Conservation (phyloP, 1,140 invertebrate species). For the Brachionus calyciflorus region DNA sequence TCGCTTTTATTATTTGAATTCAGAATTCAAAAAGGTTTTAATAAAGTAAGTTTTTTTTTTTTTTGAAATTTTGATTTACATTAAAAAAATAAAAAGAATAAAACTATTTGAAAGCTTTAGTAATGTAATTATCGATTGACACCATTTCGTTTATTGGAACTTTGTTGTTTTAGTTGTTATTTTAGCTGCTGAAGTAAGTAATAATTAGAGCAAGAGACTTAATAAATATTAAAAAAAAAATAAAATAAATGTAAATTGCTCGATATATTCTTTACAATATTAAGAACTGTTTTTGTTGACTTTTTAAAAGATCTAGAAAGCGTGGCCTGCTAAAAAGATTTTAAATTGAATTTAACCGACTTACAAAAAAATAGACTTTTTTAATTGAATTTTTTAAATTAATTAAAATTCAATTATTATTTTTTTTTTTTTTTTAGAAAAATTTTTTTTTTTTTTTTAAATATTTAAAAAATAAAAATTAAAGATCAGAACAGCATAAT, state of each 20-base stretch:
- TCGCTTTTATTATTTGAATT: not conserved
- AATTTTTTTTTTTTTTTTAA: constrained; percentile 1
- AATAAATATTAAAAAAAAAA: constrained; percentile 37
- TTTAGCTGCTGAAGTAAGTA: constrained; percentile 28
- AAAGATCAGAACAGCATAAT: too few relatives aligned
- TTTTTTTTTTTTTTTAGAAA: constrained; percentile 1
- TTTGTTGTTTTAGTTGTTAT: not conserved
- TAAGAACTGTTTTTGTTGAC: not conserved
- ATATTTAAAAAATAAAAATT: constrained; percentile 11
- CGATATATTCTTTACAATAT: not conserved
- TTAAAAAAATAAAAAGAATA: constrained; percentile 18
- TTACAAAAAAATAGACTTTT: too few relatives aligned
- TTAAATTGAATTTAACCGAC: too few relatives aligned
- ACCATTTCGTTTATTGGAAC: not conserved
- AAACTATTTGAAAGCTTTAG: not conserved
- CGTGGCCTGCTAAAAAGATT: too few relatives aligned
- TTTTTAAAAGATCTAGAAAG: not conserved
- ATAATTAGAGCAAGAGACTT: constrained; percentile 11
- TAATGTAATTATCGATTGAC: constrained; percentile 39
- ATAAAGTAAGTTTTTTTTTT: constrained; percentile 14
- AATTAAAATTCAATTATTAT: constrained; percentile 1
- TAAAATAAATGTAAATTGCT: constrained; percentile 3
- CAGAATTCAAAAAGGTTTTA: constrained; percentile 14
- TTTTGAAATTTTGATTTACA: not conserved
- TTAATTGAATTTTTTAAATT: too few relatives aligned